These are phyloP conservation scores for Brachyopa scutellaris DNA, from an alignment of 2,888 invertebrate species.

Conservation along the genomic window DNA sequence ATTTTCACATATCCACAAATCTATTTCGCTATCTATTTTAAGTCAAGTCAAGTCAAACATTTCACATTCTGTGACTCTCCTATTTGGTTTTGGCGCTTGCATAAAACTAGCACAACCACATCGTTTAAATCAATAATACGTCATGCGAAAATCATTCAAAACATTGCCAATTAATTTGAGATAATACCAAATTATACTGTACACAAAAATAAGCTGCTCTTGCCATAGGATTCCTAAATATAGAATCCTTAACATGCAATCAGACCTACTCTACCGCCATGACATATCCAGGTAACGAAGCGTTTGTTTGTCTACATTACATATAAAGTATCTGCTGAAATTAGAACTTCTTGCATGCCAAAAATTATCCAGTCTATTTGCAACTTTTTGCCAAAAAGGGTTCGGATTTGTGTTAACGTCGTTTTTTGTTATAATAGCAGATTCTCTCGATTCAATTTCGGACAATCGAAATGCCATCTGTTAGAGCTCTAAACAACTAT, in stretches of 20 bases:
- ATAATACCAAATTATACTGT: slow-evolving; percentile 49
- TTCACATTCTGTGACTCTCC: not conserved
- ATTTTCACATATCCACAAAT: not conserved
- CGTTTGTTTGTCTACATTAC: slow-evolving; percentile 51
- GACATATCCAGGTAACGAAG: slow-evolving; percentile 59
- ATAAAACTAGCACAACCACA: slow-evolving; percentile 4
- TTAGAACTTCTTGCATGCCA: not conserved
- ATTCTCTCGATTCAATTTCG: slow-evolving; percentile 40
- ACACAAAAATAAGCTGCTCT: slow-evolving; percentile 13
- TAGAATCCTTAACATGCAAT: slow-evolving; percentile 61
- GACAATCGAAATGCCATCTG: slow-evolving; percentile 76
- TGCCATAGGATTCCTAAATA: slow-evolving; percentile 45
- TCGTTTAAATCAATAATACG: slow-evolving; percentile 38
- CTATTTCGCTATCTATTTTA: not conserved
- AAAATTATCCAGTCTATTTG: slow-evolving; percentile 53
- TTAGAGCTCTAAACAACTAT: slow-evolving; percentile 73
- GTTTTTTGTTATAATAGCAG: slow-evolving; percentile 20
- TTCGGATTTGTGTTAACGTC: not conserved
- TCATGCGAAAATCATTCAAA: slow-evolving; percentile 13
- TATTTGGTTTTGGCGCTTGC: not conserved
- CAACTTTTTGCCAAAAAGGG: slow-evolving; percentile 19
- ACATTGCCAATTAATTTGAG: slow-evolving; percentile 54
- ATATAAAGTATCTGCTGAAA: not conserved
- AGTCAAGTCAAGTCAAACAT: no score
- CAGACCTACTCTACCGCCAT: not conserved